Percentiles rank a stretch among this genome's conserved stretches.
These are phyloP conservation scores for Meloidogyne exigua DNA, from an alignment of 1,140 invertebrate species.

Conservation along the genomic window DNA sequence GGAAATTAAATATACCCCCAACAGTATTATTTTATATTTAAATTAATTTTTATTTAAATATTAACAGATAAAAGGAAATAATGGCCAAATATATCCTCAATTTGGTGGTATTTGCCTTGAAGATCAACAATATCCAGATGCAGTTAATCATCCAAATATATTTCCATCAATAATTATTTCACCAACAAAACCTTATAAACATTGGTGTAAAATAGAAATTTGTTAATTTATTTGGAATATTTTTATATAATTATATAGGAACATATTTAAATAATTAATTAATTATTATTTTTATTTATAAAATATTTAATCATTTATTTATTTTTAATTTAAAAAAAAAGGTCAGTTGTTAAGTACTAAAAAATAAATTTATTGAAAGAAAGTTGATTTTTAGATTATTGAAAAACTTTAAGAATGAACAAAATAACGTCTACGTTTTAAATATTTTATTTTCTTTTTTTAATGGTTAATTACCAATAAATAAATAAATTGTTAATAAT, in stretches of 20 bases:
- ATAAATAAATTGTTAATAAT: no score
- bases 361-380: background rate
- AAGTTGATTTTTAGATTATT: background rate
- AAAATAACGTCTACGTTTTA: background rate
- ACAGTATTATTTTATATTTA: background rate
- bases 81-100: background rate
- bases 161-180: constrained; percentile 15
- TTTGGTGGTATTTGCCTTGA: constrained; percentile 26
- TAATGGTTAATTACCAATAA: background rate
- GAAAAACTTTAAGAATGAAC: background rate
- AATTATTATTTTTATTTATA: background rate
- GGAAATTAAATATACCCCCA: background rate
- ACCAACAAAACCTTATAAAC: constrained; percentile 11
- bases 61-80: background rate
- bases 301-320: background rate
- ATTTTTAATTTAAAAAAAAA: background rate
- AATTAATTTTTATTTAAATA: background rate
- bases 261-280: background rate
- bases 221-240: no score
- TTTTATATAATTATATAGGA: no score
- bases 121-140: constrained; percentile 27
- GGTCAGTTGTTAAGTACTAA: background rate
- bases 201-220: constrained; percentile 22
- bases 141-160: constrained; percentile 13
- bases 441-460: background rate